Percentiles rank a stretch among this genome's conserved stretches.
Evolutionary conservation across 2,113 vertebrate species (phyloP).

Genomic region (Bos indicus): DNA sequence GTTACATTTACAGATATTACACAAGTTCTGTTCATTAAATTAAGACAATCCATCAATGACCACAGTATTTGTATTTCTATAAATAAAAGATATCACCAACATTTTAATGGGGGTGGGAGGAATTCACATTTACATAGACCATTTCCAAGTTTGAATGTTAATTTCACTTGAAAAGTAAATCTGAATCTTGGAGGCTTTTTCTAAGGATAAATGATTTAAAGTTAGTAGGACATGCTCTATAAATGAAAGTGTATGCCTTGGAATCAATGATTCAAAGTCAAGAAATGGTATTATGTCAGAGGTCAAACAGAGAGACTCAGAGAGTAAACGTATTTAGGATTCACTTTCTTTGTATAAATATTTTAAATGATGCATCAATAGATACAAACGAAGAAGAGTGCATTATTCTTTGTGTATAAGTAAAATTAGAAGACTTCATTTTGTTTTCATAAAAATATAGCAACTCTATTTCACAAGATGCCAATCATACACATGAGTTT

Average conservation of each 20-base stretch:
- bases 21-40: slow-evolving; percentile 44
- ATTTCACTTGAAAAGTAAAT: not conserved
- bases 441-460: slow-evolving; percentile 44
- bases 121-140: not conserved
- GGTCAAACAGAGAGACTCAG: slow-evolving; percentile 36
- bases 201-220: slow-evolving; percentile 55
- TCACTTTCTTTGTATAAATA: slow-evolving; percentile 46
- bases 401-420: slow-evolving; percentile 48
- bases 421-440: slow-evolving; percentile 49
- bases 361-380: slow-evolving; percentile 40
- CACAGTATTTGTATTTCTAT: slow-evolving; percentile 38
- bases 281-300: slow-evolving; percentile 46
- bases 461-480: slow-evolving; percentile 19
- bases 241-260: slow-evolving; percentile 46
- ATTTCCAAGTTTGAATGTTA: slow-evolving; percentile 50
- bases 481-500: not conserved
- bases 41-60: not conserved
- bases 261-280: slow-evolving; percentile 64
- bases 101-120: not conserved
- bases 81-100: slow-evolving; percentile 16
- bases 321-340: slow-evolving; percentile 30
- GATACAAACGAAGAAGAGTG: slow-evolving; percentile 20
- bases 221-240: slow-evolving; percentile 38
- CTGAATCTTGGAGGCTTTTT: slow-evolving; percentile 47
- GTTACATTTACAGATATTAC: not conserved